Evolutionary conservation across 92 coral and sea anemone species (phyloP).

Genomic region (Bergia sp.): DNA sequence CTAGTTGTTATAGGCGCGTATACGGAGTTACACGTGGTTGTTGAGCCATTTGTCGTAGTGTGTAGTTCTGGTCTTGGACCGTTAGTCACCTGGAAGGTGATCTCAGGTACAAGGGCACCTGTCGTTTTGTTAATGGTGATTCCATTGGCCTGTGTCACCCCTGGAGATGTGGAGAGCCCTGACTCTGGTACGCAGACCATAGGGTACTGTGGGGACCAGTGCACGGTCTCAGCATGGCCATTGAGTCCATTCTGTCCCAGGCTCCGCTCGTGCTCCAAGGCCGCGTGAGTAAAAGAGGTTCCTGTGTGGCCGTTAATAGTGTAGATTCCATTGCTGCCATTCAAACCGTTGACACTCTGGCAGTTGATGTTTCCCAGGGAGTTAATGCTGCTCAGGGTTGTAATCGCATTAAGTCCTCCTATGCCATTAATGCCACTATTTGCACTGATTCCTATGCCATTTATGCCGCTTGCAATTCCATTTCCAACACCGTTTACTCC

Average conservation of each 20-base stretch:
- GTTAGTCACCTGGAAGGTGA: slow-evolving; percentile 90
- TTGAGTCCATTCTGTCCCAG: slow-evolving; percentile 67
- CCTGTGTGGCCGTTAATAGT: slow-evolving; percentile 83
- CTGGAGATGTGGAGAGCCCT: slow-evolving; percentile 69
- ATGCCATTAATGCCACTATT: slow-evolving; percentile 74
- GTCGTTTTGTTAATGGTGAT: slow-evolving; percentile 60
- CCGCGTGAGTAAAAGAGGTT: slow-evolving; percentile 69
- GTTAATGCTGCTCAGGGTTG: slow-evolving; percentile 79
- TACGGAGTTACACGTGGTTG: slow-evolving; percentile 87
- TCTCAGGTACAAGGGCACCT: slow-evolving; percentile 80
- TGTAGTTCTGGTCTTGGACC: slow-evolving; percentile 85
- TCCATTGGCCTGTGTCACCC: slow-evolving; percentile 79
- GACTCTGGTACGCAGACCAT: slow-evolving; percentile 97
- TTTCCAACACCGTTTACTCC: slow-evolving; percentile 88
- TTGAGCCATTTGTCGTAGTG: slow-evolving; percentile 62
- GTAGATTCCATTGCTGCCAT: slow-evolving; percentile 81
- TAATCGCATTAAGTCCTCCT: slow-evolving; percentile 78
- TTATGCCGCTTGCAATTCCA: slow-evolving; percentile 89
- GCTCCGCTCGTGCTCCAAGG: slow-evolving; percentile 74
- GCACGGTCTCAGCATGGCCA: slow-evolving; percentile 84
- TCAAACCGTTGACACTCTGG: slow-evolving; percentile 80
- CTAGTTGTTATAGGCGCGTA: slow-evolving; percentile 91
- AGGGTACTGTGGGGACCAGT: slow-evolving; percentile 95
- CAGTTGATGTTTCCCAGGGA: slow-evolving; percentile 80
- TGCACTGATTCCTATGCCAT: slow-evolving; percentile 93